These are phyloP conservation scores for Steinernema feltiae DNA, from an alignment of 1,140 invertebrate genomes.

Conservation along the genomic window DNA sequence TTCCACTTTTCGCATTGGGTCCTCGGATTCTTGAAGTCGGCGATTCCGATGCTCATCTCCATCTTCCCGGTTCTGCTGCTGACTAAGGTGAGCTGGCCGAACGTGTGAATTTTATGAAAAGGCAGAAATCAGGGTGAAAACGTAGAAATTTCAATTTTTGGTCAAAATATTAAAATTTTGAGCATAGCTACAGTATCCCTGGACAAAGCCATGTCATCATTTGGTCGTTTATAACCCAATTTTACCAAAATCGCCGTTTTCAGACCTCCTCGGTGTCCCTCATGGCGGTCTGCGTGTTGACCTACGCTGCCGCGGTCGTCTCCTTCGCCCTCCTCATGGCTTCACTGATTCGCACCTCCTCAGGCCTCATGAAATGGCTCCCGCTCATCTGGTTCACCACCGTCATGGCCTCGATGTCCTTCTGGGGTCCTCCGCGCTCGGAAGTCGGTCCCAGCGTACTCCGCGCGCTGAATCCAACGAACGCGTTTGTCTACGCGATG, in stretches of 20 bases:
- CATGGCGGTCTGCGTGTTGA: conserved; percentile 13
- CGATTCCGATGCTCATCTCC: neutral
- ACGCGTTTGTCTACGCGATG: conserved; percentile 12
- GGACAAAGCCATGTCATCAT: no score
- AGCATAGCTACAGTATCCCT: no score
- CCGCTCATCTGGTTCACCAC: neutral
- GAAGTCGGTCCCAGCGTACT: conserved; percentile 3
- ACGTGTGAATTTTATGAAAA: no score
- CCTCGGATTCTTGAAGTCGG: neutral
- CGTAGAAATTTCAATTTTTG: no score
- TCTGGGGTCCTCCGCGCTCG: neutral
- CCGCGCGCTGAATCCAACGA: conserved; percentile 14
- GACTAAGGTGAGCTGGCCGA: neutral
- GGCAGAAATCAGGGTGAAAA: no score
- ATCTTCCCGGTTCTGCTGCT: neutral
- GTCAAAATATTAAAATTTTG: no score
- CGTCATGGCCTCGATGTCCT: neutral
- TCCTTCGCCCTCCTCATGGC: conserved; percentile 19
- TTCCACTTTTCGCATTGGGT: conserved; percentile 2
- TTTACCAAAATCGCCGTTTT: no score
- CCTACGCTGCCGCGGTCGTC: conserved; percentile 15
- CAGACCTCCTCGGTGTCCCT: conserved; percentile 5
- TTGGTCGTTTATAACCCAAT: neutral
- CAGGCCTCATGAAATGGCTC: conserved; percentile 16
- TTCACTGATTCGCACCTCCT: conserved; percentile 16